phyloP scores from a whole-genome alignment of 2,113 vertebrate genomes.

The Rhinolophus sinicus region DNA sequence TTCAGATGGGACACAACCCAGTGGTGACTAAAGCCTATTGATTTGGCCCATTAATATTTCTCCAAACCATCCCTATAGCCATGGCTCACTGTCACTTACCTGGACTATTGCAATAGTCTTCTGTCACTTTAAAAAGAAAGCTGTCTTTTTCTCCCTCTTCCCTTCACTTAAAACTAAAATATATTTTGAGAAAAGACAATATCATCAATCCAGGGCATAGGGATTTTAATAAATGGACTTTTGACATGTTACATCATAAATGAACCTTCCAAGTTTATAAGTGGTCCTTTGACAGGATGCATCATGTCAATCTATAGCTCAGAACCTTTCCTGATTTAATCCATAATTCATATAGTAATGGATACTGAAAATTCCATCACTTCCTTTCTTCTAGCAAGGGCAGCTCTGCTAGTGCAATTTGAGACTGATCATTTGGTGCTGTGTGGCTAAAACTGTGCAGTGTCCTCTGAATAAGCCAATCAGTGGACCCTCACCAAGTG shows the following conservation, averaged over 20 bases:
- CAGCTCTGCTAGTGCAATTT: slow-evolving; percentile 3
- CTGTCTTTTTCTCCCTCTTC: slow-evolving; percentile 69
- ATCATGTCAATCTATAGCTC: slow-evolving; percentile 74
- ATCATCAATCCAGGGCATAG: slow-evolving; percentile 63
- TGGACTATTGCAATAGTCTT: not conserved
- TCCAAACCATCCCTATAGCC: not conserved
- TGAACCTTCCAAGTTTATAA: slow-evolving; percentile 71
- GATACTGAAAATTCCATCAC: slow-evolving; percentile 74
- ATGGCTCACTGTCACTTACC: not conserved
- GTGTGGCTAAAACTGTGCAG: not conserved
- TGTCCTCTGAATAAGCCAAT: not conserved
- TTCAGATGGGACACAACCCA: not conserved
- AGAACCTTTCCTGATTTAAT: slow-evolving; percentile 74
- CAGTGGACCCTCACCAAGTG: not conserved
- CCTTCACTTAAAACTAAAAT: slow-evolving; percentile 74
- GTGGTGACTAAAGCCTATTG: not conserved
- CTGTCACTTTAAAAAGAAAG: slow-evolving; percentile 73
- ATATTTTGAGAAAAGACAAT: slow-evolving; percentile 73
- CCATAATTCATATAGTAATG: slow-evolving; percentile 82
- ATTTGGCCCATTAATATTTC: not conserved
- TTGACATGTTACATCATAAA: slow-evolving; percentile 77
- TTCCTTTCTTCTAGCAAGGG: slow-evolving; percentile 57
- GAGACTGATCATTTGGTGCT: not conserved
- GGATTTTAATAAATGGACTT: slow-evolving; percentile 81
- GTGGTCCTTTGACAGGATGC: slow-evolving; percentile 75